Base-by-base conservation (phyloP, 2,797 vertebrate species). In the Sparidentex hasta region DNA sequence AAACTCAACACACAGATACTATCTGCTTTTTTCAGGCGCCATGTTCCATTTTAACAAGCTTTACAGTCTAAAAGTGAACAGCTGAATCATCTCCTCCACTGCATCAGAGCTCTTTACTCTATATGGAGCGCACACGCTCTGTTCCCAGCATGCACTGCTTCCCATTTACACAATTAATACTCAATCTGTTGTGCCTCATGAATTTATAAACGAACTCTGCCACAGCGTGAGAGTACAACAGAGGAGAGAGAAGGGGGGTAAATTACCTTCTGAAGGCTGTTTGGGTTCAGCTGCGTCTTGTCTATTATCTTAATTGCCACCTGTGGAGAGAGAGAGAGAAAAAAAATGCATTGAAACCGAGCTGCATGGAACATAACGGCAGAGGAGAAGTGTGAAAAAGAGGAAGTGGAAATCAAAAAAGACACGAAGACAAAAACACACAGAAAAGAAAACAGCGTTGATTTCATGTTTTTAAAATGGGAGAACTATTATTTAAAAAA, bases 271-370 rank as follows among this genome's bases (percentile, higher is more conserved):
- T 99, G 98, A 90, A 99, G 97, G 94, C 98, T 99, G 96, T 98
- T 99, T 90, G 98, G 98, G 93, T 99, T 99, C 95, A 99, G 94
- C 83, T 99, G 98, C 46, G 98, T 98, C 96, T 98, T 98, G 94
- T 99, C 98, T 91, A 99, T 99, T 91, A 99, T 99, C 96, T 99
- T 99, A 94, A 99, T 98, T 84, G 98, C 98, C 92, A 99, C 98
- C 98, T 99, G 88, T 81, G 72, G 77, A 83, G 75, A 84, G 8
- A n/a, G n/a, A n/a, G n/a, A 58, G 46, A 44, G 16, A 17, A 6
- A 29, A 78, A 64, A 73, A 71, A 23, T 41, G 47, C 68, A 69
- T 14, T 0, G 16, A 74, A 67, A 83, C 20, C 11, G 63, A 76
- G 80, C 13, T 68, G 46, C 75, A 74, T 20, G 44, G 50, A 50